Evolutionary conservation across 2,113 vertebrate genomes (phyloP).

Genomic region (Notothenia coriiceps): DNA sequence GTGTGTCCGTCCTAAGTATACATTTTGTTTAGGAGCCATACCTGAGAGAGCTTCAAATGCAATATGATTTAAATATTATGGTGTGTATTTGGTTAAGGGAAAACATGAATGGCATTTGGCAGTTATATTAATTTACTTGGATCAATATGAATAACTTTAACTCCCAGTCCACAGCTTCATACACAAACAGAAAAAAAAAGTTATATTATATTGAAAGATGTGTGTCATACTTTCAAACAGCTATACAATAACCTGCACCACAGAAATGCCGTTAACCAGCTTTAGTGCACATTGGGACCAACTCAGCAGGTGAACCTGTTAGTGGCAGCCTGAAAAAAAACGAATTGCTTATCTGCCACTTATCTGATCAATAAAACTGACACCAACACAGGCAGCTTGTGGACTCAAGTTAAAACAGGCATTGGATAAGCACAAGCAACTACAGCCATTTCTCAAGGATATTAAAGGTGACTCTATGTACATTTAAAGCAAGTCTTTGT

Average conservation of each 20-base stretch:
- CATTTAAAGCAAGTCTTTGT: background rate
- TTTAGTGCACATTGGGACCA: conserved; percentile 24
- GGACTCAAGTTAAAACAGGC: conserved; percentile 30
- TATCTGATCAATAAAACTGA: conserved; percentile 53
- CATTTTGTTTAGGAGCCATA: too few species aligned
- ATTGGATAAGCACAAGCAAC: conserved; percentile 14
- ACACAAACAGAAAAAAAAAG: background rate
- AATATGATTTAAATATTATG: background rate
- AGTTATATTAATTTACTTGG: background rate
- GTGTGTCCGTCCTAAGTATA: too few species aligned
- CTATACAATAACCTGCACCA: conserved; percentile 23
- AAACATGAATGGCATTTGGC: conserved; percentile 9
- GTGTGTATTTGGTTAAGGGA: background rate
- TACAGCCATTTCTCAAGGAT: conserved; percentile 6
- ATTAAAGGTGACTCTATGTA: background rate
- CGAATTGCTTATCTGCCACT: conserved; percentile 47
- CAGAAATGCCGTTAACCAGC: conserved; percentile 28
- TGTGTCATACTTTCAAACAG: conserved; percentile 12
- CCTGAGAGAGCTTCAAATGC: background rate
- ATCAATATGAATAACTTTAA: conserved; percentile 3
- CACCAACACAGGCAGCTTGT: conserved; percentile 33
- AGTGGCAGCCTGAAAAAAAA: conserved; percentile 44
- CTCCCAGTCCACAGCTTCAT: background rate
- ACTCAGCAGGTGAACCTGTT: conserved; percentile 31
- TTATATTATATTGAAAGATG: background rate